Base-by-base conservation (phyloP, 2,797 vertebrate species). In the Microctenopoma stevenorrisi region DNA sequence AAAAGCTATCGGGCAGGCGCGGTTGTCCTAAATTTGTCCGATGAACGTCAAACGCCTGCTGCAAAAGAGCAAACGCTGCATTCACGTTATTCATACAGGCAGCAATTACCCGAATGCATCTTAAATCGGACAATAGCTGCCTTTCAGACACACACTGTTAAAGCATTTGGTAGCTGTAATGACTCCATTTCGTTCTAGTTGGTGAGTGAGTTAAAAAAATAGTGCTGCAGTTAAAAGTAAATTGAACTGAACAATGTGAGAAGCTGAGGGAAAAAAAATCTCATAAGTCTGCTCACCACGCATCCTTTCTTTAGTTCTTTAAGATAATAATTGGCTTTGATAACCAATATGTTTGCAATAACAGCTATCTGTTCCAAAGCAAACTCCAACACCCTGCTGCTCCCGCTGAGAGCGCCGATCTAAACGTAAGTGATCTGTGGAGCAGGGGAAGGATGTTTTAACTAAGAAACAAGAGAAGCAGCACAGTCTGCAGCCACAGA, bases 251-350 rank as follows among this genome's bases (percentile, higher is more conserved):
- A 74, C 68, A 14, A 0, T 53, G 33, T 64, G 14, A 71, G 65
- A 78, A 72, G 33, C 47, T 49, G 55, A 42, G 63, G n/a, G 2
- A 58, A 7, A 58, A 4, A 33, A 55, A 60, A 9, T 68, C 68
- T 42, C 40, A 33, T 28, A 28, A 64, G 61, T 68, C 55, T 44
- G 35, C 49, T 66, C 63, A 4, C 26, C 35, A 13, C 62, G 56
- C 48, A 33, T 58, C 63, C 37, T 25, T 68, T 69, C 48, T 62
- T 65, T 18, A 35, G 37, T 33, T 66, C 56, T 74, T 72, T 77
- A 62, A 55, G 55, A 80, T 72, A 67, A 67, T 74, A 82, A 84
- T 70, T 76, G 64, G 55, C 72, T 66, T 18, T 71, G 67, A 77
- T 68, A 72, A 53, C 46, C 13, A 22, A 68, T 56, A 37, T 73